Percentiles rank a stretch among this genome's conserved stretches.
Evolutionary conservation across 2,797 vertebrate genomes (phyloP).

Genomic region (Danio tinwini): DNA sequence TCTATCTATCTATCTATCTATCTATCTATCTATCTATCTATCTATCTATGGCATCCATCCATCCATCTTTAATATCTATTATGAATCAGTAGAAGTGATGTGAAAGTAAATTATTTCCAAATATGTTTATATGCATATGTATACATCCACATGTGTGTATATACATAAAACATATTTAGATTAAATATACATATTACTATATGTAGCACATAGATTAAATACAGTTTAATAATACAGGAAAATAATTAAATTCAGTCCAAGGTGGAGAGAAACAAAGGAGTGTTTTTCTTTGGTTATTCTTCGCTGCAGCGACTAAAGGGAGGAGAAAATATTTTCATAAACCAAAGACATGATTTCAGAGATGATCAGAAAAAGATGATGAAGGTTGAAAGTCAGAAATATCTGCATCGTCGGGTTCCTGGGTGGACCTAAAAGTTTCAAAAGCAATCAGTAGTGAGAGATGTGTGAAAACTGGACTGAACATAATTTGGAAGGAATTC

Average conservation of each 20-base stretch:
- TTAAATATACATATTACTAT: no score
- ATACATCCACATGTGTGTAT: no score
- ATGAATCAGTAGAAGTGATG: no score
- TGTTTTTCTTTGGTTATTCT: slow-evolving; percentile 11
- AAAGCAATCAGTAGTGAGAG: neutral
- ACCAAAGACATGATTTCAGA: slow-evolving; percentile 29
- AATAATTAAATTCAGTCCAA: neutral
- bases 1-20: no score
- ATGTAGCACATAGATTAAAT: neutral
- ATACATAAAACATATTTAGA: no score
- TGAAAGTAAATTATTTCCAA: no score
- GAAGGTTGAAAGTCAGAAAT: neutral
- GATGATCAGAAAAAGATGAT: neutral
- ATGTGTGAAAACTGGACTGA: neutral
- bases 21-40: no score
- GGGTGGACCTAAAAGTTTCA: neutral
- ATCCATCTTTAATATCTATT: neutral
- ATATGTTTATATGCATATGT: no score
- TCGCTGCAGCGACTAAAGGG: slow-evolving; percentile 48
- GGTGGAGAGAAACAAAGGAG: neutral
- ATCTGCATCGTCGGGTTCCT: slow-evolving; percentile 10
- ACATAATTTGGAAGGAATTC: slow-evolving; percentile 2
- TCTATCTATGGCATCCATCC: no score
- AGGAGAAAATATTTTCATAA: slow-evolving; percentile 19
- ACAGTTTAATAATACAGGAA: neutral